Evolutionary conservation across 2,888 invertebrate species (phyloP).

Genomic region (Dermolepida albohirtum): DNA sequence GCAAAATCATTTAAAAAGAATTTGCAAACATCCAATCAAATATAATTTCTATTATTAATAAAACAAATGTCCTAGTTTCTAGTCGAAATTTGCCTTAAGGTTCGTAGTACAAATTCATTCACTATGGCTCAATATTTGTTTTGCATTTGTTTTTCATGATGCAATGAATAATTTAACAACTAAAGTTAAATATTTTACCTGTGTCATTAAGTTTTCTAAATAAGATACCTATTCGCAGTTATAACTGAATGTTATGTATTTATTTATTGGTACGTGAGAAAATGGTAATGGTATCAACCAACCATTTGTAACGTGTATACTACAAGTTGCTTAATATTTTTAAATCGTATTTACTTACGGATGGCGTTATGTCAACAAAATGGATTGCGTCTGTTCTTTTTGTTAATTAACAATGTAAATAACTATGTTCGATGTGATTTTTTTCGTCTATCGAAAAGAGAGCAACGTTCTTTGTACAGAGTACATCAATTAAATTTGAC

Average conservation of each 20-base stretch:
- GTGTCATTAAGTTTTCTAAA: too few species aligned
- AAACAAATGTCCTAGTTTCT: too few species aligned
- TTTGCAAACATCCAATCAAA: too few species aligned
- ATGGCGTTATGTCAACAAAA: conserved; percentile 30
- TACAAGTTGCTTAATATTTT: conserved; percentile 9
- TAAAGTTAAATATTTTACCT: too few species aligned
- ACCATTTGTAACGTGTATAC: not conserved
- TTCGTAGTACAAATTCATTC: too few species aligned
- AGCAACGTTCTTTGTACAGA: not conserved
- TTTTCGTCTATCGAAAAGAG: not conserved
- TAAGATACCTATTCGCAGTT: too few species aligned
- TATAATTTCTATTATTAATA: too few species aligned
- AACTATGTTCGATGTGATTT: not conserved
- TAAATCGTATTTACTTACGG: conserved; percentile 13
- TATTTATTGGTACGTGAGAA: not conserved
- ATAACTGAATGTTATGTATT: not conserved
- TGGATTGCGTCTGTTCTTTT: conserved; percentile 10
- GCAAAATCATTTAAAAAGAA: too few species aligned
- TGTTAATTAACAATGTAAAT: conserved; percentile 24
- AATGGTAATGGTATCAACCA: conserved; percentile 13
- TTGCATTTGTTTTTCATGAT: too few species aligned
- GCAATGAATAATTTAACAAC: too few species aligned
- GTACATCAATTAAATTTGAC: not conserved
- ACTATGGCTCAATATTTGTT: too few species aligned
- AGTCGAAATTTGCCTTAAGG: too few species aligned